These are phyloP conservation scores for Tachypleus tridentatus DNA, from an alignment of 1,140 invertebrate species.

Conservation along the genomic window DNA sequence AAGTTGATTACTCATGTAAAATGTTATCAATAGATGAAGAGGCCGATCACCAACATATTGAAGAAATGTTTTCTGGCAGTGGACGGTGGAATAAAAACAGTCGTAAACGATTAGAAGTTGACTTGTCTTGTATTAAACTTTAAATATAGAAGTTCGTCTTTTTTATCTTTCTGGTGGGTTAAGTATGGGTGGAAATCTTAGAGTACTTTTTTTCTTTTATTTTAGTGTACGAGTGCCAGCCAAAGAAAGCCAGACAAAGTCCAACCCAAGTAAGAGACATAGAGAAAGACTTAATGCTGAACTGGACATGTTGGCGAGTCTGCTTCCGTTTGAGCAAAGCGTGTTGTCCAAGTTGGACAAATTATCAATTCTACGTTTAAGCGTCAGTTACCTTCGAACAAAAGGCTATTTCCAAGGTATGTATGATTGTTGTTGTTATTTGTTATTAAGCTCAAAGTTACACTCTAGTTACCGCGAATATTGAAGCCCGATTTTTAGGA, in stretches of 20 bases:
- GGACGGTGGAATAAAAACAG: too few species aligned
- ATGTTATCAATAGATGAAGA: too few species aligned
- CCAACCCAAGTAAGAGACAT: conserved; percentile 96
- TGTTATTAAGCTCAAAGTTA: neutral
- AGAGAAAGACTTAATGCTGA: conserved; percentile 94
- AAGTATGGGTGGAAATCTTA: too few species aligned
- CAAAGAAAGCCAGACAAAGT: conserved; percentile 94
- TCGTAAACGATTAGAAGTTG: too few species aligned
- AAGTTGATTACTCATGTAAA: too few species aligned
- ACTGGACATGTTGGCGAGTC: conserved; percentile 90
- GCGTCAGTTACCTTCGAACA: conserved; percentile 93
- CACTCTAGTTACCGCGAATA: neutral
- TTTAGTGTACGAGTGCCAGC: conserved; percentile 84
- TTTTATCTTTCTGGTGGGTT: too few species aligned
- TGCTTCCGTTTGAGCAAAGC: conserved; percentile 96
- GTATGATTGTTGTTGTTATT: conserved; percentile 24
- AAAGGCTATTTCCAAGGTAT: conserved; percentile 99
- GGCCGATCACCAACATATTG: too few species aligned
- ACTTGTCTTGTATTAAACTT: too few species aligned
- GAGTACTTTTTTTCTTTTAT: conserved; percentile 30
- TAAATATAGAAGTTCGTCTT: too few species aligned
- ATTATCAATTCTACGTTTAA: conserved; percentile 89
- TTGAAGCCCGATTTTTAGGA: neutral
- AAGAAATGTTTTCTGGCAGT: too few species aligned
- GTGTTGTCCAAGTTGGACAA: conserved; percentile 96